Base-by-base conservation (phyloP, 2,113 vertebrate genomes). In the Chauna torquata region DNA sequence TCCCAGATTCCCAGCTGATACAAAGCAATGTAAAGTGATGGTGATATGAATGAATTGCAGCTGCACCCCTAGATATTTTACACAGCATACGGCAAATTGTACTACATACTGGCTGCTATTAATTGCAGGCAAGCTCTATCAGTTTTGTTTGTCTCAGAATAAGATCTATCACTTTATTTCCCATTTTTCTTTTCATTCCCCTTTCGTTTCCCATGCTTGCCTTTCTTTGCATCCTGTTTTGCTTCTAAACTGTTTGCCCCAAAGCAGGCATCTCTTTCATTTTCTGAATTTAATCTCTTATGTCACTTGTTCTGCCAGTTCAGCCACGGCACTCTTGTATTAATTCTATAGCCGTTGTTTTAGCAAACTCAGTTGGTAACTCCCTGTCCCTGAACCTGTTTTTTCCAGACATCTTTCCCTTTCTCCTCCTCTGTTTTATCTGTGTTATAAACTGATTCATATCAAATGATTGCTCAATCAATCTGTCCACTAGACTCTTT, bases 381-480 rank as follows among this genome's bases (percentile, higher is more conserved):
- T 81, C 50, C 57, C 62, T 58, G 42, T 25, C 50, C 52, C 82
- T 20, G 24, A 77, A 72, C 28, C 58, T 89, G 77, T 54, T 69
- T 45, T 69, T 70, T 74, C 71, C 71, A 81, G 64, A 23, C 64
- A 23, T 12, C 19, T 64, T 89, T 54, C 44, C 47, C 36, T 49
- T 77, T 27, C 58, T n/a, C 28, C 61, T 78, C 47, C 49, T 64
- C 79, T 85, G 38, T 49, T 90, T 94, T 92, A 58, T 90, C 88
- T 86, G 55, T 40, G 76, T 27, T 82, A 69, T 76, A 45, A 74
- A 52, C 89, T 69, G 94, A 95, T 94, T 71, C 36, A 2, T 96
- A 96, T 94, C 93, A 97, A 81, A 93, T 94, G 95, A 97, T 96
- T 97, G 89, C 62, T 88, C 92, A 61, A 95, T 96, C 89, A 89